These are phyloP conservation scores for Muscicapa striata DNA, from an alignment of 2,797 vertebrate genomes.

Conservation along the genomic window DNA sequence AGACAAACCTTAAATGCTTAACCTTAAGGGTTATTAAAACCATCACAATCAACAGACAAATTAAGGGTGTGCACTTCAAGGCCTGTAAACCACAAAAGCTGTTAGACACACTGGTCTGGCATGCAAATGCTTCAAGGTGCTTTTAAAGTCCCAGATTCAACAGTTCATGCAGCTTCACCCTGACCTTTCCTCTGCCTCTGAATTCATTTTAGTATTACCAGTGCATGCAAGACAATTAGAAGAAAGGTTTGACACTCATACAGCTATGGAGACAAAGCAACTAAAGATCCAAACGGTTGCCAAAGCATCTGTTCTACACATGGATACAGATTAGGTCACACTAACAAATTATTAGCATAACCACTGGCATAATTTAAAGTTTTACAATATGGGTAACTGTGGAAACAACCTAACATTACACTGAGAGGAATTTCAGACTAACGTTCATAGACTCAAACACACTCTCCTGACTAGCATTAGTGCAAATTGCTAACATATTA, in stretches of 20 bases:
- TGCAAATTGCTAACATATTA: not conserved
- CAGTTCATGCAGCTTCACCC: not conserved
- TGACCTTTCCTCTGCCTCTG: not conserved
- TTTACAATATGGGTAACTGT: not conserved
- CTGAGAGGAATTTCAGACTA: not conserved
- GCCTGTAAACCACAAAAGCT: not conserved
- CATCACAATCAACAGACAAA: not conserved
- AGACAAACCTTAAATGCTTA: not conserved
- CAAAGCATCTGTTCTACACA: slow-evolving; percentile 26
- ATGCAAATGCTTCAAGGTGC: not conserved
- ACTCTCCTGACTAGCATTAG: not conserved
- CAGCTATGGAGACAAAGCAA: not conserved
- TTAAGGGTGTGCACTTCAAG: not conserved
- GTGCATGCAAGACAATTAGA: not conserved
- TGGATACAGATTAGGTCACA: not conserved
- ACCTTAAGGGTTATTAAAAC: not conserved
- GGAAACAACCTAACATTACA: slow-evolving; percentile 12
- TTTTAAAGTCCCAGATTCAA: not conserved
- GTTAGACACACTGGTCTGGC: not conserved
- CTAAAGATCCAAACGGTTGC: not conserved
- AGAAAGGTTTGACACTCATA: not conserved
- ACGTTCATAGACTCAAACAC: not conserved
- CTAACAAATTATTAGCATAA: not conserved
- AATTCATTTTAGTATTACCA: not conserved
- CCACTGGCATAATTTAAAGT: not conserved